Percentiles rank a stretch among this genome's conserved stretches.
These are phyloP conservation scores for Cotesia chilonis DNA, from an alignment of 1,140 invertebrate genomes.

Conservation along the genomic window DNA sequence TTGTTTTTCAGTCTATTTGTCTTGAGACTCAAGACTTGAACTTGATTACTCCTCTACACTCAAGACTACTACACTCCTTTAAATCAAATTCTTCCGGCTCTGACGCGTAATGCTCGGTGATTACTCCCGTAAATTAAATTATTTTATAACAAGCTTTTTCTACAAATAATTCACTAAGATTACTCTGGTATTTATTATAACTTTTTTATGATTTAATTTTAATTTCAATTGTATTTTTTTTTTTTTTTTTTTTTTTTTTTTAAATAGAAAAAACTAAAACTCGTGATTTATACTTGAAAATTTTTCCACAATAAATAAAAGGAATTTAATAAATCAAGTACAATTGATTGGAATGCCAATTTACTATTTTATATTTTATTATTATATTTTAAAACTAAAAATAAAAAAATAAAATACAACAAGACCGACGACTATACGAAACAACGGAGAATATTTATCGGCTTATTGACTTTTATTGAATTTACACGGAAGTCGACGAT, in stretches of 20 bases:
- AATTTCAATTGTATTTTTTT: background rate
- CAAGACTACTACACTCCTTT: constrained; percentile 11
- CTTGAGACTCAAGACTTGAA: background rate
- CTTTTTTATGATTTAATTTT: background rate
- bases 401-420: too few species aligned
- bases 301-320: too few species aligned
- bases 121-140: constrained; percentile 50
- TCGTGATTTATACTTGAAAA: too few species aligned
- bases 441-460: constrained; percentile 30
- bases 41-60: background rate
- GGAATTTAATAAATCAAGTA: too few species aligned
- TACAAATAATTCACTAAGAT: constrained; percentile 36
- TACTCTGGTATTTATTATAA: background rate
- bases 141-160: constrained; percentile 41
- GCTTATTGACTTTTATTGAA: constrained; percentile 34
- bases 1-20: background rate
- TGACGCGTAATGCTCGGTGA: constrained; percentile 37
- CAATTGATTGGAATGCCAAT: too few species aligned
- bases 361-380: background rate
- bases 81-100: constrained; percentile 13
- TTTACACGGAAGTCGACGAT: constrained; percentile 27
- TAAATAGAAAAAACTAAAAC: too few species aligned
- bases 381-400: background rate
- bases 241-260: background rate
- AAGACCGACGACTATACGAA: too few species aligned